Percentiles rank a stretch among this genome's conserved stretches.
phyloP scores from a whole-genome alignment of 2,888 invertebrate species.

The Iselma pallidipennis region DNA sequence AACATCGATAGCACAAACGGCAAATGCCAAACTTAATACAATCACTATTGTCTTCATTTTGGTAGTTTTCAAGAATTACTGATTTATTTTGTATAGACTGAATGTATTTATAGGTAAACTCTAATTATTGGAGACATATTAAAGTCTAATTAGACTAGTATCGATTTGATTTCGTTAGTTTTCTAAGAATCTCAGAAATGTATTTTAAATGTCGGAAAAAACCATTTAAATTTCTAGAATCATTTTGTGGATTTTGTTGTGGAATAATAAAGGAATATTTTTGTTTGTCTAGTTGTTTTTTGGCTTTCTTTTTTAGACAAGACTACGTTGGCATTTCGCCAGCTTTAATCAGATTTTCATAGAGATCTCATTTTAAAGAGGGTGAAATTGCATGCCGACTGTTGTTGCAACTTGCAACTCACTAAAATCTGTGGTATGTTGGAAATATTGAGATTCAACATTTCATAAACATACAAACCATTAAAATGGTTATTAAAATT shows the following conservation, averaged over 20 bases:
- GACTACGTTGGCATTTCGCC: background rate
- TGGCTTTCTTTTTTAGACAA: too few species aligned
- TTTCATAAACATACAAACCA: too few species aligned
- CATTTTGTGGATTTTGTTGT: background rate
- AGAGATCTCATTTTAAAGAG: too few species aligned
- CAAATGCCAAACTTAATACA: constrained; percentile 8
- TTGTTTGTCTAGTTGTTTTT: background rate
- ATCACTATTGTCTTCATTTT: constrained; percentile 20
- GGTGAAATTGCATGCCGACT: background rate
- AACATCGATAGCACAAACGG: constrained; percentile 8
- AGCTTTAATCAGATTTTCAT: background rate
- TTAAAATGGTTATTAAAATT: too few species aligned
- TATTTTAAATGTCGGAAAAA: background rate
- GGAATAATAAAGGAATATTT: background rate
- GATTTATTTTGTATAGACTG: background rate
- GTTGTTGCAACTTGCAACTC: background rate
- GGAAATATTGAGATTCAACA: too few species aligned
- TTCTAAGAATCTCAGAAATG: background rate
- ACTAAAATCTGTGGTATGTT: too few species aligned
- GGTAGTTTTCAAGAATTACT: background rate
- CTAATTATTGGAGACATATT: background rate
- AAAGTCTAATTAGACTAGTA: background rate
- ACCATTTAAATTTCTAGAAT: background rate
- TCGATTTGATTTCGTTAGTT: background rate
- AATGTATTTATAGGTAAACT: background rate